A percentile compares a stretch with the other conserved stretches of the same genome.
Conservation (phyloP, 2,888 invertebrate species). For the Scaptomyza flava region DNA sequence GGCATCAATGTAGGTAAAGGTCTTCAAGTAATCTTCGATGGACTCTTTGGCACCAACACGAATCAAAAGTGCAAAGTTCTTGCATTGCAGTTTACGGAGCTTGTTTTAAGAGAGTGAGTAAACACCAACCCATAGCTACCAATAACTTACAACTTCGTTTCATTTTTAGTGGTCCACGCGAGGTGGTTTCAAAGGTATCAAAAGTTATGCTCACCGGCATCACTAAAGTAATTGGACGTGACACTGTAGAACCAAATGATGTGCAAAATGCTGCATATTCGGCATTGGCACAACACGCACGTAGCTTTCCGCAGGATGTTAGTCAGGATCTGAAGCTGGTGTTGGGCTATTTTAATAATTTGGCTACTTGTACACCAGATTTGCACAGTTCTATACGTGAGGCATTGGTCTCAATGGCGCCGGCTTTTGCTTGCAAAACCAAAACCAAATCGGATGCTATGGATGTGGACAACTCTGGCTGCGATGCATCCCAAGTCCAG, state of each 20-base stretch:
- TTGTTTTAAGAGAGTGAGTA: constrained; percentile 92
- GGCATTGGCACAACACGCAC: constrained; percentile 85
- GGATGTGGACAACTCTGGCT: constrained; percentile 51
- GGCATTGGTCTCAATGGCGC: constrained; percentile 88
- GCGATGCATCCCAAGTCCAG: constrained; percentile 71
- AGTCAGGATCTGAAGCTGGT: constrained; percentile 87
- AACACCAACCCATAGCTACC: neutral
- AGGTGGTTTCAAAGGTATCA: constrained; percentile 82
- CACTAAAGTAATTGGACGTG: constrained; percentile 82
- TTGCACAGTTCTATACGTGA: constrained; percentile 88
- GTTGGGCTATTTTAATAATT: constrained; percentile 82
- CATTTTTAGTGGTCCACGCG: constrained; percentile 77
- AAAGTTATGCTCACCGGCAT: constrained; percentile 83
- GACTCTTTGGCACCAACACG: constrained; percentile 92
- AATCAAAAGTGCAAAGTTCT: constrained; percentile 92
- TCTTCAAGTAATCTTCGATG: constrained; percentile 95
- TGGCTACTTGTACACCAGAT: constrained; percentile 84
- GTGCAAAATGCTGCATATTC: constrained; percentile 85
- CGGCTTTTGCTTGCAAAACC: constrained; percentile 86
- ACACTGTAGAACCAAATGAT: constrained; percentile 82
- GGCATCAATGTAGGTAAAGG: constrained; percentile 91
- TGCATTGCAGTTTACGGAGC: constrained; percentile 92
- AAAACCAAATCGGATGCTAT: constrained; percentile 66
- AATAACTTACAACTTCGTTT: neutral
- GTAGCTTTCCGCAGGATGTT: constrained; percentile 86